A percentile compares a stretch with the other conserved stretches of the same genome.
These are phyloP conservation scores for Pantherophis guttatus DNA, from an alignment of 2,113 vertebrate species.

Conservation along the genomic window DNA sequence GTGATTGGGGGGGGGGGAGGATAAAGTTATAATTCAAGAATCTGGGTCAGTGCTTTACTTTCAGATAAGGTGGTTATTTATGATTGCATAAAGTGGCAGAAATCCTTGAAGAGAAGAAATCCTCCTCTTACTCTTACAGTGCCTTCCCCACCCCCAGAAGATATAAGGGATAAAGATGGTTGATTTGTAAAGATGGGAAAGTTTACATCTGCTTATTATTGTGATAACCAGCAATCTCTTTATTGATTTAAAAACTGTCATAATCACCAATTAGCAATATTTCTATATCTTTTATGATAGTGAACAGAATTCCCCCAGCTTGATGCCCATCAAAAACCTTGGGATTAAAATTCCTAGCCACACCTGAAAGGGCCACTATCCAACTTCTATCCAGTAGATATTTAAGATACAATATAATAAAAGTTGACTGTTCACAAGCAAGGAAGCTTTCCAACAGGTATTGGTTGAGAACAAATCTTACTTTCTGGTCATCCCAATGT, in stretches of 20 bases:
- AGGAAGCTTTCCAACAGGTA: not conserved
- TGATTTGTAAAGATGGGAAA: not conserved
- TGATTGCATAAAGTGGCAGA: not conserved
- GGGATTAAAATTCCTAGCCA: not conserved
- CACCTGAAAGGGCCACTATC: not conserved
- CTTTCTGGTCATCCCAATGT: not conserved
- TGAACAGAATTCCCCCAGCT: not conserved
- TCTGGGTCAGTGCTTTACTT: not conserved
- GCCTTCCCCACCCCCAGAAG: not conserved
- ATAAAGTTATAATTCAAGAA: not conserved
- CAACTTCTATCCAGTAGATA: not conserved
- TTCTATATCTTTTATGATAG: not conserved
- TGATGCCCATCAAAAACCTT: not conserved
- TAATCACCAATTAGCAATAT: not conserved
- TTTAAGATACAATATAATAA: not conserved
- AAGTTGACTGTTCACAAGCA: not conserved
- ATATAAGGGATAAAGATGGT: not conserved
- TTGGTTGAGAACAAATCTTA: not conserved
- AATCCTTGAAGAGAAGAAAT: not conserved
- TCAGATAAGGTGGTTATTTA: not conserved
- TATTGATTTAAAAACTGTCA: not conserved
- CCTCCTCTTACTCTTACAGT: not conserved
- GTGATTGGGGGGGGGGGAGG: fast-evolving
- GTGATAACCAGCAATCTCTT: not conserved
- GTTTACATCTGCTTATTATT: not conserved